These are phyloP conservation scores for Catalaphyllia jardinei DNA, from an alignment of 64 coral and sea anemone genomes.

Conservation along the genomic window DNA sequence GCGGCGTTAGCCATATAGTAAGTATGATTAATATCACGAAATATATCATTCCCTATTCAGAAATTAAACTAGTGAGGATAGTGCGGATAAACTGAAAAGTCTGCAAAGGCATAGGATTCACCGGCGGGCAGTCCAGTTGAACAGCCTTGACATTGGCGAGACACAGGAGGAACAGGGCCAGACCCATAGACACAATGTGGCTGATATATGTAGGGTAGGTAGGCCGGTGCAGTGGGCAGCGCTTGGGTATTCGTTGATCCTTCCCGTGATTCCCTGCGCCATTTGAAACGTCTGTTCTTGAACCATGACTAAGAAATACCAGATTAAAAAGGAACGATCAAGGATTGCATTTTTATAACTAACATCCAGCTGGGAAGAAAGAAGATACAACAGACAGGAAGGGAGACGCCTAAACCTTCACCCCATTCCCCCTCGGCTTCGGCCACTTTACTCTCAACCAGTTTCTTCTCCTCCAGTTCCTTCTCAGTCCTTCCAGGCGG, in stretches of 20 bases:
- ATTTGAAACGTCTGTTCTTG: slow-evolving; percentile 31
- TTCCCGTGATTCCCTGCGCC: slow-evolving; percentile 13
- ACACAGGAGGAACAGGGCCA: background rate
- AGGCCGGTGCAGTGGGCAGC: background rate
- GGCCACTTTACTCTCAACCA: too few relatives aligned
- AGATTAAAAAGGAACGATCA: background rate
- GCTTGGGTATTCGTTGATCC: background rate
- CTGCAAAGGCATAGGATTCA: background rate
- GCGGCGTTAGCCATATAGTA: too few relatives aligned
- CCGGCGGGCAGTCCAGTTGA: background rate
- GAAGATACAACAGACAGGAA: too few relatives aligned
- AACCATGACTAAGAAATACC: slow-evolving; percentile 6
- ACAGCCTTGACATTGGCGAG: slow-evolving; percentile 1
- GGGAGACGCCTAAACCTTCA: too few relatives aligned
- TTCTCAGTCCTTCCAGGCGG: too few relatives aligned
- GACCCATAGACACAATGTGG: background rate
- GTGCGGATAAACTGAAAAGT: background rate
- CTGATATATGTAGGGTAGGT: background rate
- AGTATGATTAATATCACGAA: too few relatives aligned
- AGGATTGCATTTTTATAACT: background rate
- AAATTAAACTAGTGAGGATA: background rate
- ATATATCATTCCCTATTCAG: too few relatives aligned
- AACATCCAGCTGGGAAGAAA: too few relatives aligned
- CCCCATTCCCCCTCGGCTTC: too few relatives aligned
- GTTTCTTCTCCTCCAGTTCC: too few relatives aligned